phyloP scores from a whole-genome alignment of 2,797 vertebrate genomes.

The Agapornis canus region DNA sequence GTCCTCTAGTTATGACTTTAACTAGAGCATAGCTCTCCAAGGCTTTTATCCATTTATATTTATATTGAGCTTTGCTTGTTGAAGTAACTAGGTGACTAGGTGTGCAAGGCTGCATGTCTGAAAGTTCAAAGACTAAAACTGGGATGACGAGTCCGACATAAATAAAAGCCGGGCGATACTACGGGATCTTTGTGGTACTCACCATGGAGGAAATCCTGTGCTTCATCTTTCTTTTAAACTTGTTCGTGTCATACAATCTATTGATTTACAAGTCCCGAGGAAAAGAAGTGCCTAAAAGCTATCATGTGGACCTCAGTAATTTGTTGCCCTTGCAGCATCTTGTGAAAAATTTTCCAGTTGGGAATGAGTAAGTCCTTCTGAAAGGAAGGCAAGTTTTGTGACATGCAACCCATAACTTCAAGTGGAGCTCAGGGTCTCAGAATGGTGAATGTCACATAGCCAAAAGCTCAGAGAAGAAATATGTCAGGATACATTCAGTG shows the following conservation, averaged over 20 bases:
- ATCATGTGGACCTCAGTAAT: neutral
- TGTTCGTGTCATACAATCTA: neutral
- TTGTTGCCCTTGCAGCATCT: neutral
- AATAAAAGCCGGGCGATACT: constrained; percentile 24
- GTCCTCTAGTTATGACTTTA: neutral
- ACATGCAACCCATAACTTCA: neutral
- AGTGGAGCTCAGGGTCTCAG: neutral
- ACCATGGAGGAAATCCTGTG: neutral
- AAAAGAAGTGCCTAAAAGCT: neutral
- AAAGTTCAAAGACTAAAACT: constrained; percentile 21
- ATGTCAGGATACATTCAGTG: neutral
- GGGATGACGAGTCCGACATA: neutral
- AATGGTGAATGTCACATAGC: neutral
- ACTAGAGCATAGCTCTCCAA: neutral
- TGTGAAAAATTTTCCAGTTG: neutral
- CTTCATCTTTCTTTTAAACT: constrained; percentile 36
- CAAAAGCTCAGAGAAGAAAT: neutral
- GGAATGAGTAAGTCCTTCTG: neutral
- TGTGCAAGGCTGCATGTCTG: neutral
- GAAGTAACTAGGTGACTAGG: constrained; percentile 5
- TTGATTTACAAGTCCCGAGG: constrained; percentile 13
- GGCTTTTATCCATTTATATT: neutral
- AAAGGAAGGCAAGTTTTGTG: constrained; percentile 15
- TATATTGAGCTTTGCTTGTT: neutral
- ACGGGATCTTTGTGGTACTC: neutral